Conservation (phyloP, 2,113 vertebrate genomes). For the Mustela nigripes region DNA sequence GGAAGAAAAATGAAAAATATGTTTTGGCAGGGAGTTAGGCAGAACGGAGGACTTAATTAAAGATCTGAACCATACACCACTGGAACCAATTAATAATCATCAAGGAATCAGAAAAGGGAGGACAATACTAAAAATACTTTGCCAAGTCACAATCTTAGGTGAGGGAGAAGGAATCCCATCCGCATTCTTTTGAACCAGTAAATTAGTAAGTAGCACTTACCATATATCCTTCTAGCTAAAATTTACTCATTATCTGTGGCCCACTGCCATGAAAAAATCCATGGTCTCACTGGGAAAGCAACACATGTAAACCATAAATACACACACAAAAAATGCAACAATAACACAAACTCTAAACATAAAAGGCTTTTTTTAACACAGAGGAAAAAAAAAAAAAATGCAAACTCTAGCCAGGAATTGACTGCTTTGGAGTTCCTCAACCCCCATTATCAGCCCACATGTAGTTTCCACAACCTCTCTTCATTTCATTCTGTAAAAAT, state of each 20-base stretch:
- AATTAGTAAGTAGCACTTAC: neutral
- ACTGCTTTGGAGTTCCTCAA: neutral
- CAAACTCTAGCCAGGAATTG: neutral
- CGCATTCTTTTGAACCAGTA: neutral
- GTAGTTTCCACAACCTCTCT: neutral
- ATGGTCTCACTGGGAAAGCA: neutral
- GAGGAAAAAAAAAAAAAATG: neutral
- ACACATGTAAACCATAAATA: neutral
- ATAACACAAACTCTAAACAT: neutral
- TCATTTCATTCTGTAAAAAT: neutral
- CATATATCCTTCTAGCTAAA: neutral
- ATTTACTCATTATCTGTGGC: neutral
- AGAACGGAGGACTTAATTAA: slow-evolving; percentile 86
- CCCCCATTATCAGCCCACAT: too few relatives aligned
- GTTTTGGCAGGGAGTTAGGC: slow-evolving; percentile 78
- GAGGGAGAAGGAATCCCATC: neutral
- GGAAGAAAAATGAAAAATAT: slow-evolving; percentile 83
- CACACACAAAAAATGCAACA: neutral
- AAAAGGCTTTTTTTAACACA: neutral
- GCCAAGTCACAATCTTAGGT: slow-evolving; percentile 28
- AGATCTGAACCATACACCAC: slow-evolving; percentile 76
- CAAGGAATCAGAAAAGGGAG: slow-evolving; percentile 59
- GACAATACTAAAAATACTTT: neutral
- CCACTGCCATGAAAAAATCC: neutral
- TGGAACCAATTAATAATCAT: slow-evolving; percentile 80